phyloP scores from a whole-genome alignment of 2,113 vertebrate genomes.

The Corythornis vintsioides region DNA sequence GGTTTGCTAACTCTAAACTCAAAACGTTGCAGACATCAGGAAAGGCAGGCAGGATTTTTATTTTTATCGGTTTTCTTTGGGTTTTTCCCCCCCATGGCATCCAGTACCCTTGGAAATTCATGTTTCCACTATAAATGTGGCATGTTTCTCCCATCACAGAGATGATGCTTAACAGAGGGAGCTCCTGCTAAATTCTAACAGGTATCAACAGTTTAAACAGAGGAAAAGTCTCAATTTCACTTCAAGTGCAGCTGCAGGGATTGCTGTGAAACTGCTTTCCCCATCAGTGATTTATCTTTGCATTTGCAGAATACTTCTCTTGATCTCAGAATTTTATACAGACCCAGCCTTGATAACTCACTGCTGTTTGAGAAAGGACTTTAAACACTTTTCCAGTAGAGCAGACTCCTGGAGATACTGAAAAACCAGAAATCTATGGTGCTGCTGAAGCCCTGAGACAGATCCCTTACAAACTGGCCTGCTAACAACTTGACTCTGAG shows the following conservation, averaged over 20 bases:
- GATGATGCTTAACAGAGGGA: neutral
- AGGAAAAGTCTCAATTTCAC: neutral
- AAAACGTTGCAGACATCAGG: neutral
- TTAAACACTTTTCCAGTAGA: neutral
- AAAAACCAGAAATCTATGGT: neutral
- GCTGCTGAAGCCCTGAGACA: neutral
- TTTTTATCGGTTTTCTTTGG: no score
- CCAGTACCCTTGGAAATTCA: neutral
- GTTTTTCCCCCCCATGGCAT: neutral
- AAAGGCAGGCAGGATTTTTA: neutral
- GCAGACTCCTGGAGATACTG: neutral
- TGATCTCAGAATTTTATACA: neutral
- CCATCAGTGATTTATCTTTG: neutral
- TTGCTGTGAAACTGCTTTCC: neutral
- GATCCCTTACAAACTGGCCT: neutral
- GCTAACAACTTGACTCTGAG: neutral
- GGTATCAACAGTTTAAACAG: neutral
- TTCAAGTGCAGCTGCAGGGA: neutral
- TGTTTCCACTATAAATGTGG: neutral
- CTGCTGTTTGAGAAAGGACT: neutral
- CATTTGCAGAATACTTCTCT: neutral
- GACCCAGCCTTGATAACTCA: neutral
- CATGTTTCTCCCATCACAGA: neutral
- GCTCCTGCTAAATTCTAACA: neutral
- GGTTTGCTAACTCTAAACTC: neutral